Evolutionary conservation across 2,797 vertebrate species (phyloP).

Genomic region (Clangula hyemalis): DNA sequence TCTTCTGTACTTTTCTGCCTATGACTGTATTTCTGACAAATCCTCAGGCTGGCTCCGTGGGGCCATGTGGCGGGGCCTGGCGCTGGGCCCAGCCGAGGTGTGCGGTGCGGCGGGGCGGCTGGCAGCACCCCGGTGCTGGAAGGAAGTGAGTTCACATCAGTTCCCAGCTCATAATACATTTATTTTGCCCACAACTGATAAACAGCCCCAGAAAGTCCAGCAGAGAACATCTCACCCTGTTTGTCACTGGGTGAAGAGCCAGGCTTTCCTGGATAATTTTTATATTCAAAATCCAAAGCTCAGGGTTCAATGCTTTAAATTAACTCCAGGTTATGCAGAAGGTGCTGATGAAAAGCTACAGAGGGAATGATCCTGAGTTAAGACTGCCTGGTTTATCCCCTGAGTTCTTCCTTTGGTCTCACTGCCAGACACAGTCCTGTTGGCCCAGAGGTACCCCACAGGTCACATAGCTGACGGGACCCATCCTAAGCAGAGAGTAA

Average conservation of each 20-base stretch:
- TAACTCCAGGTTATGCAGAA: not conserved
- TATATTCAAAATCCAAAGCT: not conserved
- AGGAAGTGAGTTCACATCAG: no score
- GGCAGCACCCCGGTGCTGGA: accelerated
- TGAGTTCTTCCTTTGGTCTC: not conserved
- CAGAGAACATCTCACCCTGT: not conserved
- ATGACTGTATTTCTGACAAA: not conserved
- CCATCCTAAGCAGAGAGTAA: not conserved
- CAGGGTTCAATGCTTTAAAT: not conserved
- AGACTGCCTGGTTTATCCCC: not conserved
- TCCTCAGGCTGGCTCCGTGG: not conserved
- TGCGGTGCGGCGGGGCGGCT: no score
- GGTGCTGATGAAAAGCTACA: not conserved
- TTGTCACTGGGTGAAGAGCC: not conserved
- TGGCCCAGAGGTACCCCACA: not conserved
- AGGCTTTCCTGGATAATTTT: not conserved
- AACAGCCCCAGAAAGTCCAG: not conserved
- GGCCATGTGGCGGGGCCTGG: not conserved
- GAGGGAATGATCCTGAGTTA: not conserved
- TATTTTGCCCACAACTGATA: not conserved
- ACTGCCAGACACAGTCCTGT: not conserved
- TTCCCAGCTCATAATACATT: not conserved
- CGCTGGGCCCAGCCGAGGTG: no score
- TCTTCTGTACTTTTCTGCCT: no score
- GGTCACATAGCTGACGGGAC: not conserved